Evolutionary conservation across 37 sponge, comb jelly and placozoan genomes (phyloP), one percentile per base, ranked within the genome.

Genomic region (Spongilla lacustris): DNA sequence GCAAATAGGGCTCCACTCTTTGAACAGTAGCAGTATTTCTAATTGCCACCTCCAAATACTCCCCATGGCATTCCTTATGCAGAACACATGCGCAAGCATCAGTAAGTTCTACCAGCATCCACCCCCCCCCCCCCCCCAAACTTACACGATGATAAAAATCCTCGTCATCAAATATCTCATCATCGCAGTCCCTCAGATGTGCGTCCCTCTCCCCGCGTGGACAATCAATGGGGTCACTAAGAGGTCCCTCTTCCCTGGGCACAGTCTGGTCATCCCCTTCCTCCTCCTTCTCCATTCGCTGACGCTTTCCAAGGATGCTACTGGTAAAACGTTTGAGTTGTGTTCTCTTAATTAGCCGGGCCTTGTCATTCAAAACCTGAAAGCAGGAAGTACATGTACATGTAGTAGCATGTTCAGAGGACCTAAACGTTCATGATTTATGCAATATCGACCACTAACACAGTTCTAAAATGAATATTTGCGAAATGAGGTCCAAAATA

Each of bases 121-220:
- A 80, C 86, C 25, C 66, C 38, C 1, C 27, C 26, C 3, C 34
- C 38, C 12, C 27, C 26, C 29, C 24, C 14, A 0, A 2, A 46
- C 84, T 50, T 30, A 96, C 96, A 81, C 96, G 98, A 80, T 97
- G 98, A 70, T 97, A 97, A 69, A 97, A 97, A 76, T 97, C 98
- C 38, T 85, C 85, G 30, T 97, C 98, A 91, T 97, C 96, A 93
- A 93, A 97, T 28, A 95, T 95, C 79, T 97, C 92, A 14, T 88
- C 87, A 81, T 96, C 85, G 82, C 83, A 88, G 34, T 86, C 86
- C 31, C 69, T 84, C 31, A 97, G 78, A 41, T 97, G 93, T 4
- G 86, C 30, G 68, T 94, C 95, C 49, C 72, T 86, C 31, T 27
- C 28, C 33, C 11, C 23, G 19, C 14, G 2, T 0, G 66, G 49